Base-by-base conservation (phyloP, 2,797 vertebrate genomes). In the Cirrhinus molitorella region DNA sequence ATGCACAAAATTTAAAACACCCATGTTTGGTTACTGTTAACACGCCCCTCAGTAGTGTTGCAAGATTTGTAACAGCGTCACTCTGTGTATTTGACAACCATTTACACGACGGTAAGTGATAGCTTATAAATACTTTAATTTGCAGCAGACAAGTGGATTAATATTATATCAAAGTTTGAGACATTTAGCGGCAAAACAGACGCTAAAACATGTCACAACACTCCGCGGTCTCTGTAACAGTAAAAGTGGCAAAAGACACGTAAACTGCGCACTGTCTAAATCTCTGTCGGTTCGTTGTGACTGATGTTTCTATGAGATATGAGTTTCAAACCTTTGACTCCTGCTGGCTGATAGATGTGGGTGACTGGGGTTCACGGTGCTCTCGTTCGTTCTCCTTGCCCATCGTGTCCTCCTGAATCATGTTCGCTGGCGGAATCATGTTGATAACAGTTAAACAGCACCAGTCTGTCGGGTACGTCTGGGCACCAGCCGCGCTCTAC, bases 391-490 rank as follows among this genome's bases (percentile, higher is more conserved):
- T 93, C 88, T 94, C 93, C 87, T 93, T 94, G 82, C 88, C 92
- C 81, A 90, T 91, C 86, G 91, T 92, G 79, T 94, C 93, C 85
- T 94, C 94, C 57, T 91, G 93, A 65, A 90, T 90, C 91, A 90
- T 91, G 89, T 88, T 93, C 14, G 85, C 91, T 45, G 95, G 95
- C 3, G 95, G 95, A 88, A 95, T 95, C 95, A 95, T 96, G 76
- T 89, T 91, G 86, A 84, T 10, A 78, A 25, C 66, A n/a, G 70
- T 68, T 85, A 8, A 67, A 57, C 37, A 49, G 51, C 49, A 59
- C 55, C 76, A 55, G 55, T 75, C 47, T 40, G 40, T 70, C 59
- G 86, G 57, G 37, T 59, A 63, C 34, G n/a, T 80, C 45, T 71
- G 81, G 68, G 23, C 23, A 7, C 23, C 57, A 57, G 63, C 23